Base-by-base conservation (phyloP, 35 echinoderm and acorn worm species). In the Ophiothrix spiculata region DNA sequence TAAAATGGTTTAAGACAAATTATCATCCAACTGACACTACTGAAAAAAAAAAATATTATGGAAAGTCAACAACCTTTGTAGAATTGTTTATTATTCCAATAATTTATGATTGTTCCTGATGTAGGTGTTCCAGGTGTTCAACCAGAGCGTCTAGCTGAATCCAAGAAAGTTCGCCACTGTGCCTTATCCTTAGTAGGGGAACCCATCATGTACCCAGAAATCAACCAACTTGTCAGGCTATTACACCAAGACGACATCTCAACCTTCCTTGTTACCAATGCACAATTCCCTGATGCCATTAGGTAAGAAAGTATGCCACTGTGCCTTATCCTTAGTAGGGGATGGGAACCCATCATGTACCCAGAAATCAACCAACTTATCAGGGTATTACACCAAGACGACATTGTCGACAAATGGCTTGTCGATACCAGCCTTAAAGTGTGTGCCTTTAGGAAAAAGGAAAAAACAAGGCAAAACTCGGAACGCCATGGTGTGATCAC, bases 331-430 rank as follows among this genome's bases (percentile, higher is more conserved):
- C 12, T 79, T 99, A 75, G 96, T 99, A 16, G 96, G 96, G 0
- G n/a, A n/a, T n/a, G n/a, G n/a, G 96, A 99, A 89, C 96, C 96
- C 31, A 99, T 99, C 80, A 99, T 99, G 96, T 99, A 99, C 64
- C 96, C 92, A 77, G 92, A 99, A 82, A 99, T 94, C 77, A 98
- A 99, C 83, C 81, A 82, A 28, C 63, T 94, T 15, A 87, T 94
- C 17, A 76, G 87, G 39, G 34, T 94, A 28, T 75, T 94, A 32
- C 96, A 99, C 56, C 80, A 87, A 39, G 75, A 94, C 21, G 73
- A 89, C 19, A 99, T 99, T n/a, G n/a, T n/a, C n/a, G n/a, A n/a
- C n/a, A n/a, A n/a, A n/a, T n/a, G n/a, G n/a, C n/a, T n/a, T n/a
- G n/a, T n/a, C n/a, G n/a, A n/a, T n/a, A n/a, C n/a, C n/a, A n/a